phyloP scores from a whole-genome alignment of 2,113 vertebrate species.

The Micronycteris hirsuta region DNA sequence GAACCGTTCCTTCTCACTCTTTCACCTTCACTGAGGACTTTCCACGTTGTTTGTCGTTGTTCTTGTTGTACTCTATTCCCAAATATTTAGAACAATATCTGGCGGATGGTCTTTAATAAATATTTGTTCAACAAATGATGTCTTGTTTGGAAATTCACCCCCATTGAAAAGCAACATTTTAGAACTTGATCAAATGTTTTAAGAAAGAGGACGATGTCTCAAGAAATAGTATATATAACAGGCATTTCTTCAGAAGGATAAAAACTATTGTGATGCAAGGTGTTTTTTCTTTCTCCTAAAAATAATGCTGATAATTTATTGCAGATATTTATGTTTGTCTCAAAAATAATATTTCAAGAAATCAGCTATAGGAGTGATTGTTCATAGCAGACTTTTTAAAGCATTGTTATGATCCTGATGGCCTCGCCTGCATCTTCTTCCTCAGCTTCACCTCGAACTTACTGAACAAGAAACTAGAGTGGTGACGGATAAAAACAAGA shows the following conservation, averaged over 20 bases:
- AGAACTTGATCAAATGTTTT: neutral
- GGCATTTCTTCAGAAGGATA: neutral
- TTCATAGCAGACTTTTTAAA: slow-evolving; percentile 70
- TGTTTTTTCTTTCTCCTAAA: neutral
- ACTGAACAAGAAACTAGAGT: slow-evolving; percentile 77
- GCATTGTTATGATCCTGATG: slow-evolving; percentile 69
- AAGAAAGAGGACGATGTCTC: neutral
- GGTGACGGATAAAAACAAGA: slow-evolving; percentile 20
- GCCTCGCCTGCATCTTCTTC: slow-evolving; percentile 74
- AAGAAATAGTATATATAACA: neutral
- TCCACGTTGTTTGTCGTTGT: neutral
- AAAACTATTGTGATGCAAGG: neutral
- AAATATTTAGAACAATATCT: neutral
- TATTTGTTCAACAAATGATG: neutral
- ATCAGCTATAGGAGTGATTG: neutral
- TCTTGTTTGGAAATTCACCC: neutral
- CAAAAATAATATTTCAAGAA: neutral
- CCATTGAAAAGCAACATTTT: neutral
- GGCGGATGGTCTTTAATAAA: neutral
- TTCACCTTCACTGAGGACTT: neutral
- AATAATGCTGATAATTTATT: neutral
- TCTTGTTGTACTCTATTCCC: neutral
- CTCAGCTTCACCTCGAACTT: slow-evolving; percentile 83
- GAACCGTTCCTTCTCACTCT: neutral
- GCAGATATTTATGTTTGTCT: neutral